Conservation (phyloP, 1,140 invertebrate species). For the Drosophila orena region DNA sequence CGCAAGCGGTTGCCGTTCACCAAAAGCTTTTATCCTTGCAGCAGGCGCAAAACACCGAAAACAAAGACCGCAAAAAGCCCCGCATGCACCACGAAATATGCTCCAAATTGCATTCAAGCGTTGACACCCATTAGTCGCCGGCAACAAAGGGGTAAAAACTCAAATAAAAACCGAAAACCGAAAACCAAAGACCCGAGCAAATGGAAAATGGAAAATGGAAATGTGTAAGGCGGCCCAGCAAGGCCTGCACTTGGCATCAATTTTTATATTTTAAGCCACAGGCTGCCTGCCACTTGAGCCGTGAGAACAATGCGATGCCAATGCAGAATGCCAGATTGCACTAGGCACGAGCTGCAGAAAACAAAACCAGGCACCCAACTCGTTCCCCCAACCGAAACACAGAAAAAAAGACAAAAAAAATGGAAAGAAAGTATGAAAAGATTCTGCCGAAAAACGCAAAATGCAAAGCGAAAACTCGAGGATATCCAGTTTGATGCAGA, state of each 20-base stretch:
- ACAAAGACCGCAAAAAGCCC: conserved; percentile 33
- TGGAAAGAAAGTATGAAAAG: neutral
- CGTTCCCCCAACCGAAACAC: too few relatives aligned
- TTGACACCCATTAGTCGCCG: conserved; percentile 75
- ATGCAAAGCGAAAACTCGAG: conserved; percentile 38
- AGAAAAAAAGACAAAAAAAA: conserved; percentile 8
- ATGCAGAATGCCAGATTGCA: conserved; percentile 67
- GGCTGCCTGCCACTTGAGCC: conserved; percentile 73
- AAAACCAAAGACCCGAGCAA: conserved; percentile 8
- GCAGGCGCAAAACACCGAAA: conserved; percentile 30
- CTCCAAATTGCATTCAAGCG: conserved; percentile 75
- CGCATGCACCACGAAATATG: conserved; percentile 62
- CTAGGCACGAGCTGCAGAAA: conserved; percentile 25
- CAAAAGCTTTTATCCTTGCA: conserved; percentile 51
- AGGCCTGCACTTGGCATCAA: conserved; percentile 78
- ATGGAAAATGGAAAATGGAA: conserved; percentile 53
- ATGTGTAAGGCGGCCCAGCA: conserved; percentile 54
- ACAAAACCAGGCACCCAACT: too few relatives aligned
- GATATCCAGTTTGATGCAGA: conserved; percentile 49
- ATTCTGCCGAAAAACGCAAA: conserved; percentile 42
- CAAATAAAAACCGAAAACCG: neutral
- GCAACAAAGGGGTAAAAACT: conserved; percentile 23
- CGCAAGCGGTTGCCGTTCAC: conserved; percentile 52
- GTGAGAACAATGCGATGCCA: conserved; percentile 77
- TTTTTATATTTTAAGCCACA: conserved; percentile 81